Percentiles rank a stretch among this genome's conserved stretches.
These are phyloP conservation scores for Eupithecia subfuscata DNA, from an alignment of 2,888 invertebrate species.

Conservation along the genomic window DNA sequence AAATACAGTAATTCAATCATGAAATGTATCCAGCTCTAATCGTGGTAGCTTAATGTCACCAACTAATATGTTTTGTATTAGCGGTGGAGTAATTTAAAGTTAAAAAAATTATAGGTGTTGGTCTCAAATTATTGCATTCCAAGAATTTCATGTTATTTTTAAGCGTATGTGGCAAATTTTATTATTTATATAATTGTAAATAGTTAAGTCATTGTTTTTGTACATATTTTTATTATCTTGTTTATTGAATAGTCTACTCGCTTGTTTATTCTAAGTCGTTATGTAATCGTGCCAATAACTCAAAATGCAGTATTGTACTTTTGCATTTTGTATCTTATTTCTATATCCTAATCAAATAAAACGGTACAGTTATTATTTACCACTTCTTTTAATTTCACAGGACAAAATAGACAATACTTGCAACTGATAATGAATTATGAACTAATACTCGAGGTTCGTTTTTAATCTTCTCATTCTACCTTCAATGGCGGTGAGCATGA, in stretches of 20 bases:
- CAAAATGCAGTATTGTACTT: conserved; percentile 16
- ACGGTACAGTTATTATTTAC: conserved; percentile 42
- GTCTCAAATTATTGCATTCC: too few species aligned
- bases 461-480: conserved; percentile 70
- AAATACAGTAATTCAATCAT: neutral
- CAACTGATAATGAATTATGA: neutral
- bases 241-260: conserved; percentile 41
- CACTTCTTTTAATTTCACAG: conserved; percentile 37
- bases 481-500: conserved; percentile 68
- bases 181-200: conserved; percentile 38
- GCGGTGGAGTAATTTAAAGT: neutral
- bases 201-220: conserved; percentile 38
- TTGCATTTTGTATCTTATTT: conserved; percentile 41
- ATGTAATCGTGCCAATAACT: conserved; percentile 31
- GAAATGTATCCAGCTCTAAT: neutral
- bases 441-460: conserved; percentile 43
- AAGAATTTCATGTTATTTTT: too few species aligned
- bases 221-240: conserved; percentile 40
- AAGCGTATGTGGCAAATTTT: too few species aligned
- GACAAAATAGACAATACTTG: conserved; percentile 7
- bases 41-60: neutral
- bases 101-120: neutral
- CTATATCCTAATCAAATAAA: conserved; percentile 46
- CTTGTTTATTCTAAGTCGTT: conserved; percentile 39
- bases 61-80: neutral